These are phyloP conservation scores for Ooceraea biroi DNA, from an alignment of 1,140 invertebrate genomes.

Conservation along the genomic window DNA sequence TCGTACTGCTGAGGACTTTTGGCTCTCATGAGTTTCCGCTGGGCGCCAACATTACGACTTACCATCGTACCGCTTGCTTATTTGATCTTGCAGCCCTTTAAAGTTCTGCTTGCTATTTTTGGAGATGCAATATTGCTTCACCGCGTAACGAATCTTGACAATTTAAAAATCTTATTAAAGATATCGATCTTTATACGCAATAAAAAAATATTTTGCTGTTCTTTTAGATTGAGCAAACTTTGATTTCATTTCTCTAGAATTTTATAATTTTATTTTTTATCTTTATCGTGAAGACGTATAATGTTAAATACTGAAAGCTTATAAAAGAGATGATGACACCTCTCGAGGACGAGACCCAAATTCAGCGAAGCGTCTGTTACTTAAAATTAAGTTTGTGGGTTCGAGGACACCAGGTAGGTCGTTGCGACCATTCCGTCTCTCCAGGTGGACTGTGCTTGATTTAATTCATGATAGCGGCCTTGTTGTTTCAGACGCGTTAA, in stretches of 20 bases:
- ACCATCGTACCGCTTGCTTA: constrained; percentile 20
- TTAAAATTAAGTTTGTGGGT: constrained; percentile 5
- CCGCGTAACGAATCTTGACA: neutral
- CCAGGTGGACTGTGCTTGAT: constrained; percentile 33
- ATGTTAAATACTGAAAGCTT: neutral
- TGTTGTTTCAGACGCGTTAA: constrained; percentile 41
- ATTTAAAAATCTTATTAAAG: neutral
- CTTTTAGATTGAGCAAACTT: too few relatives aligned
- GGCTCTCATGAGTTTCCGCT: constrained; percentile 49
- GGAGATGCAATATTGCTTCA: neutral
- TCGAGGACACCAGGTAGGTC: neutral
- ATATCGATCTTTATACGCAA: too few relatives aligned
- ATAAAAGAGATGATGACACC: neutral
- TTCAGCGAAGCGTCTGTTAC: neutral
- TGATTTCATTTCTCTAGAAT: too few relatives aligned
- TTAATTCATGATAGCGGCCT: constrained; percentile 43
- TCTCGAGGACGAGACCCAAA: neutral
- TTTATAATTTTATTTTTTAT: too few relatives aligned
- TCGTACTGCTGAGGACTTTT: constrained; percentile 46
- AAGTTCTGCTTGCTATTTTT: neutral
- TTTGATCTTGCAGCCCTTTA: constrained; percentile 12
- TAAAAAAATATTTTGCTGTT: too few relatives aligned
- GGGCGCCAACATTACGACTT: constrained; percentile 39
- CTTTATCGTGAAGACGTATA: too few relatives aligned
- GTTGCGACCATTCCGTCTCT: neutral